These are phyloP conservation scores for Phasianus colchicus DNA, from an alignment of 2,113 vertebrate species.

Conservation along the genomic window DNA sequence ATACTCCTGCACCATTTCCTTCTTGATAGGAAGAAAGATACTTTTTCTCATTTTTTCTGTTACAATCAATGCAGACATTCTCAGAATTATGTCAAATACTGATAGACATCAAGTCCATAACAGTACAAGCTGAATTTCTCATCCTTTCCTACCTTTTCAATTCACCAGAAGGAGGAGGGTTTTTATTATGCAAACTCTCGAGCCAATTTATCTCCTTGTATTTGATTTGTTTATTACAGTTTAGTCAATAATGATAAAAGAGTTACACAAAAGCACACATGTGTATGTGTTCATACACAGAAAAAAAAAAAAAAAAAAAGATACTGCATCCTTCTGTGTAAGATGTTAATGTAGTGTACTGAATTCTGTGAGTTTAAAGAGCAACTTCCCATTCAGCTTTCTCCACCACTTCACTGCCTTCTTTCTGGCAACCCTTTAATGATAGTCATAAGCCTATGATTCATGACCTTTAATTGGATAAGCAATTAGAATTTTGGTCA, in stretches of 20 bases:
- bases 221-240: not conserved
- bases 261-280: not conserved
- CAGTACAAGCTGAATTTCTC: not conserved
- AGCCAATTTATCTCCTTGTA: not conserved
- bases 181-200: not conserved
- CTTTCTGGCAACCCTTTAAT: not conserved
- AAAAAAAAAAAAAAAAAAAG: not conserved
- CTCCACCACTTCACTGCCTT: not conserved
- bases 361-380: not conserved
- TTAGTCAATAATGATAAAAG: not conserved
- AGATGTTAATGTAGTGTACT: not conserved
- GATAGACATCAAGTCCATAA: not conserved
- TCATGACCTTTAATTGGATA: not conserved
- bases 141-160: not conserved
- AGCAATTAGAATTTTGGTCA: conserved; percentile 9
- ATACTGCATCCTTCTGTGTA: not conserved
- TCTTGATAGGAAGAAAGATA: not conserved
- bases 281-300: no score
- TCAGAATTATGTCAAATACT: not conserved
- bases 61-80: not conserved
- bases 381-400: not conserved
- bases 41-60: not conserved
- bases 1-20: not conserved
- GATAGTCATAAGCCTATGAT: not conserved
- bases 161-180: accelerated